Evolutionary conservation across 2,113 vertebrate species (phyloP).

Genomic region (human): GRCh38 chr11:91585501-91586000

Average conservation of each 20-base stretch:
- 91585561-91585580: background rate
- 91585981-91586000: background rate
- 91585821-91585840: background rate
- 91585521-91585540: background rate
- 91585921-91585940: background rate
- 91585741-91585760: background rate
- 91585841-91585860: background rate
- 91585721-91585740: background rate
- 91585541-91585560: background rate
- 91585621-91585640: background rate
- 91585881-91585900: background rate
- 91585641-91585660: background rate
- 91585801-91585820: background rate
- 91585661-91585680: background rate
- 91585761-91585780: background rate
- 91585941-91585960: background rate
- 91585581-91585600: background rate
- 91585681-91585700: no score
- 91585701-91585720: fast-evolving
- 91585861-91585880: background rate
- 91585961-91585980: background rate
- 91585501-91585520: background rate
- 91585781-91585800: background rate
- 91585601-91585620: background rate
- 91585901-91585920: background rate